Evolutionary conservation across 2,113 vertebrate species (phyloP), one percentile per base, ranked within the genome.

Genomic region (Poecilia latipinna): DNA sequence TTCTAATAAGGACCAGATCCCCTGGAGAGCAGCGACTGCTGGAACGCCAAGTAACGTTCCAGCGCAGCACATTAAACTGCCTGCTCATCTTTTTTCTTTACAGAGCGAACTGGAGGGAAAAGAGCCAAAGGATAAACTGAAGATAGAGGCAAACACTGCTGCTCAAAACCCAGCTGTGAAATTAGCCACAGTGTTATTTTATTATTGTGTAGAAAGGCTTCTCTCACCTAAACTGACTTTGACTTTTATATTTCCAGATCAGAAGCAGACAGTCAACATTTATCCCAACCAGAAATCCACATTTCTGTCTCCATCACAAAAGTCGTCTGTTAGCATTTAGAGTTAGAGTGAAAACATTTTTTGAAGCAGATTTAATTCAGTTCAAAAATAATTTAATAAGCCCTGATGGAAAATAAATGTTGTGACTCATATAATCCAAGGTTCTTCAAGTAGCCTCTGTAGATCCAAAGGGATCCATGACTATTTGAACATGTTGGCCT

Each of bases 1-100:
- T 39, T 66, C 32, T 88, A 88, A 89, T 88, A 70, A 77, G 78
- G 61, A 89, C 22, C 88, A 90, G 82, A 86, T 76, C 65, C 70
- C 54, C 28, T 31, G 57, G 65, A 65, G 65, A 78, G 62, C 64
- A 44, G 44, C 0, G 2, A 63, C 64, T 3, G 4, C 75, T 68
- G 73, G 78, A 86, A 88, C 63, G 44, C 70, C 28, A 44, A 1
- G 68, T 65, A 60, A 72, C 68, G 75, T 68, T 73, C 68, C 67
- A 73, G 73, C 24, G 29, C 67, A 39, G 57, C 26, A 1, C 65
- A 63, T 29, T 62, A 73, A 86, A 70, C 64, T 44, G 70, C 68
- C 51, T 44, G 76, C 73, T 77, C 66, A 65, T 74, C 80, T 29
- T 63, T 63, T 29, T 28, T 35, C 81, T 78, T 29, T 86, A 89